Percentiles rank a stretch among this genome's conserved stretches.
phyloP scores from a whole-genome alignment of 2,113 vertebrate genomes.

The Corythornis madagascariensis region DNA sequence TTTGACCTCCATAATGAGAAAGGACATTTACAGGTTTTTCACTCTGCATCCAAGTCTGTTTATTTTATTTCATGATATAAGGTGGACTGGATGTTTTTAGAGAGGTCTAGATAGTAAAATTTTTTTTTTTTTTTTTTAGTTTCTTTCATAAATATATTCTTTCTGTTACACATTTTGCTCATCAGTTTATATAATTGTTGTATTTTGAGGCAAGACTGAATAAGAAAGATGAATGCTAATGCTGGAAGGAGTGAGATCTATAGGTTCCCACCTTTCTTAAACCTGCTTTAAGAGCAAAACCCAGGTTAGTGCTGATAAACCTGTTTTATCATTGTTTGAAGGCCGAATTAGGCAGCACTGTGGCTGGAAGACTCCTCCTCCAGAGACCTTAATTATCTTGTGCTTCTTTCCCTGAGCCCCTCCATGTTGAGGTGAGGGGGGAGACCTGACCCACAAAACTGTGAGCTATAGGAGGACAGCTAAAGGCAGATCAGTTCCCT shows the following conservation, averaged over 20 bases:
- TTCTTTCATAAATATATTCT: not conserved
- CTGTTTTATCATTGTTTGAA: not conserved
- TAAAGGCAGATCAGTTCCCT: not conserved
- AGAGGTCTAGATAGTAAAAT: not conserved
- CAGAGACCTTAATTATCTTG: not conserved
- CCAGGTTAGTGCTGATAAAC: not conserved
- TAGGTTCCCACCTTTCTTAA: not conserved
- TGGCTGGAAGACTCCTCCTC: not conserved
- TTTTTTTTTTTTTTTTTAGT: not conserved
- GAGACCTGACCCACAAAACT: not conserved
- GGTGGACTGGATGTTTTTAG: not conserved
- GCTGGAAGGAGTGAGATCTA: not conserved
- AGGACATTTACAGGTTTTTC: slow-evolving; percentile 67
- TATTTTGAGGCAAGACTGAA: not conserved
- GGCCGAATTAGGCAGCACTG: not conserved
- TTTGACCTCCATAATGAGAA: slow-evolving; percentile 75
- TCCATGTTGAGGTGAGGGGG: not conserved
- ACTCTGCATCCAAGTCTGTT: slow-evolving; percentile 56
- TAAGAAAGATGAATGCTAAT: not conserved
- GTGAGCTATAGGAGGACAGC: not conserved
- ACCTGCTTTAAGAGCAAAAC: not conserved
- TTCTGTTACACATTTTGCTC: not conserved
- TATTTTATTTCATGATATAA: slow-evolving; percentile 48
- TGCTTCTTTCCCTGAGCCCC: not conserved
- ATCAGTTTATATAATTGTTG: not conserved